phyloP scores from a whole-genome alignment of 1,140 invertebrate genomes.

The Drosophila tristis region DNA sequence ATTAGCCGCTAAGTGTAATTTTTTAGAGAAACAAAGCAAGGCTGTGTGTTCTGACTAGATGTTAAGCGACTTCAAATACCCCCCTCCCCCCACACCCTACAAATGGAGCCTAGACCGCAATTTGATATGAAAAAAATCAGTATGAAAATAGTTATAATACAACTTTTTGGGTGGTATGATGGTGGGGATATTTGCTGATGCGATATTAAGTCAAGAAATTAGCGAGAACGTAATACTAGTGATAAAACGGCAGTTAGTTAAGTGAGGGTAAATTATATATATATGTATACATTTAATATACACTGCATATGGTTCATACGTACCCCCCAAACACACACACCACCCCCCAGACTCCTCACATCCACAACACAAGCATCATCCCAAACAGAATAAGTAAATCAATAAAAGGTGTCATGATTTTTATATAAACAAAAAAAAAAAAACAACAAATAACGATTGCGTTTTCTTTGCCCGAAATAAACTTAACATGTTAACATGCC shows the following conservation, averaged over 20 bases:
- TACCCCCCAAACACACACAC: conserved; percentile 7
- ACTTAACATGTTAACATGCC: conserved; percentile 22
- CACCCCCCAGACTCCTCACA: neutral
- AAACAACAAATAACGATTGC: neutral
- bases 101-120: neutral
- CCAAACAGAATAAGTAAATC: conserved; percentile 65
- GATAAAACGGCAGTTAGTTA: conserved; percentile 67
- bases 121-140: conserved; percentile 20
- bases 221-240: conserved; percentile 79
- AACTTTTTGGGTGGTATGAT: neutral
- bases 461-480: conserved; percentile 32
- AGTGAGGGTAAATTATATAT: conserved; percentile 58
- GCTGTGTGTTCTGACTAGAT: conserved; percentile 82
- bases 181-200: conserved; percentile 51
- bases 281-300: conserved; percentile 43
- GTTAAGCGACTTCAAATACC: conserved; percentile 40
- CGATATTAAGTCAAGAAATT: conserved; percentile 41
- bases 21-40: conserved; percentile 84
- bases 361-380: conserved; percentile 25
- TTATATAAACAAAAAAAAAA: conserved; percentile 55
- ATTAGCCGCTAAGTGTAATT: conserved; percentile 72
- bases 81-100: conserved; percentile 7
- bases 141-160: conserved; percentile 10
- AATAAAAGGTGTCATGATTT: conserved; percentile 81
- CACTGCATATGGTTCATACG: conserved; percentile 54